phyloP scores from a whole-genome alignment of 1,140 invertebrate genomes.

The Brachionus sp. region DNA sequence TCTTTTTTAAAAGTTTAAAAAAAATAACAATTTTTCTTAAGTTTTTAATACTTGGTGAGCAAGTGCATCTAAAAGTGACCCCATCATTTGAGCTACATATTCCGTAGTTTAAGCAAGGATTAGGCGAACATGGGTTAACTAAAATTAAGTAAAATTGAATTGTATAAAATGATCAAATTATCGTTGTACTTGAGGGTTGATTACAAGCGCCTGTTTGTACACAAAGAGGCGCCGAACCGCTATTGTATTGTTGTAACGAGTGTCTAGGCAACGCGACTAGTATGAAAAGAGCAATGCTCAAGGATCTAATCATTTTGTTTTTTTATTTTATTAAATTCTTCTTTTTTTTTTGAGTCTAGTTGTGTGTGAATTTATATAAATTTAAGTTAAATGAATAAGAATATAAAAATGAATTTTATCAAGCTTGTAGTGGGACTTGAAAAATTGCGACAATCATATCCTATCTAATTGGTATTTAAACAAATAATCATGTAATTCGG shows the following conservation, averaged over 20 bases:
- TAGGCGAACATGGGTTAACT: conserved; percentile 39
- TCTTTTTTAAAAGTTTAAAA: background rate
- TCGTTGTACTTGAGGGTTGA: background rate
- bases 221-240: background rate
- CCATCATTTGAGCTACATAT: conserved; percentile 23
- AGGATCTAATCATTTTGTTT: background rate
- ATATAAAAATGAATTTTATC: background rate
- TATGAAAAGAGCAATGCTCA: background rate
- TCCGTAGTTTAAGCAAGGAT: conserved; percentile 39
- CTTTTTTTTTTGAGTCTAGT: background rate
- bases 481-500: conserved; percentile 37
- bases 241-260: background rate
- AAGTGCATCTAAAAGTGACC: conserved; percentile 39
- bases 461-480: conserved; percentile 36
- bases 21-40: background rate
- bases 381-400: background rate
- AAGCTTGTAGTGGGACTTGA: background rate
- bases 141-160: background rate
- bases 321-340: background rate
- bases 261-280: background rate
- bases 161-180: background rate
- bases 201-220: background rate
- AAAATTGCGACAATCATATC: background rate
- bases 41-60: conserved; percentile 5
- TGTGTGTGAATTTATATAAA: background rate